Evolutionary conservation across 2,797 vertebrate species (phyloP), one percentile per base, ranked within the genome.

Genomic region (Anguilla pacifica): DNA sequence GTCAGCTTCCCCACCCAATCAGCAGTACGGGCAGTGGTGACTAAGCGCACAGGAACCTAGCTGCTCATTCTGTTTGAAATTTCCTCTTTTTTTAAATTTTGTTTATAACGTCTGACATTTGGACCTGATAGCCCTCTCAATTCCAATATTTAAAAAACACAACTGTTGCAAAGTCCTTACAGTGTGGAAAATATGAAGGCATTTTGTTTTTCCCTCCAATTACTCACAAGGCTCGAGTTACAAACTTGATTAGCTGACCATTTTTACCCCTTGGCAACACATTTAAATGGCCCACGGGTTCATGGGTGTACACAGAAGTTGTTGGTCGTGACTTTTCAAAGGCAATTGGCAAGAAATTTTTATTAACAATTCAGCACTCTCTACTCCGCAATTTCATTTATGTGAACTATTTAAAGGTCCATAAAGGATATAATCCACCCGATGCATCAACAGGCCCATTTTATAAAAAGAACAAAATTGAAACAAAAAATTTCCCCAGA

Each of bases 181-280:
- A 87, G 53, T 64, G 79, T 51, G 25, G 35, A 86, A 86, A 59
- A 61, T 43, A 77, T 77, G 74, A 39, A 77, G 35, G 74, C 39
- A 77, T 77, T 77, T 43, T n/a, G 28, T 28, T n/a, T 77, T 43
- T 77, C 74, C 74, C 39, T 77, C 74, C 74, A 43, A 77, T 77
- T 43, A 43, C 74, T 77, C 74, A 5, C 74, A 0, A 11, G 74
- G 31, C 82, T 83, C 82, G 9, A 83, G 51, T 83, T 51, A 83
- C 51, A 22, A 51, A 4, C 79, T 82, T 77, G 35, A 77, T 77
- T 43, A 77, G 74, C 19, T 77, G 74, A 77, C 74, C 17, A 15
- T 77, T 43, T 77, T 43, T 11, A 11, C 64, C 25, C 25, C 25
- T 28, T 70, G n/a, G 64, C 77, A 81, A 81, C 22, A 49, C 28